Conservation (phyloP, 1,140 invertebrate species). For the Amphibalanus amphitrite region DNA sequence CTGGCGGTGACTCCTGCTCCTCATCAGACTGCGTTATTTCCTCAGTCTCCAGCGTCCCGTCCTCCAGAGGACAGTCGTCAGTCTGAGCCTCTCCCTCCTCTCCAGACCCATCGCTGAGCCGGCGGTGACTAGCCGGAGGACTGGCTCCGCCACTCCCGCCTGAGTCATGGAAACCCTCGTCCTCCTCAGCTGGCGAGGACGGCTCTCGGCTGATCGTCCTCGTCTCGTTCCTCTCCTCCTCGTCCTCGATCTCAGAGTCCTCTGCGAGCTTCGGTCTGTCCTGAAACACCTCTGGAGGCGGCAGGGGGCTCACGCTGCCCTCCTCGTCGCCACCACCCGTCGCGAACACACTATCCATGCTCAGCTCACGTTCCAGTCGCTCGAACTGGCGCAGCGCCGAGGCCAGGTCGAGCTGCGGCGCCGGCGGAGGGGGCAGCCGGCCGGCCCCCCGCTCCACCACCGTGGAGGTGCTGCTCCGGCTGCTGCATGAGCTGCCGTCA, state of each 20-base stretch:
- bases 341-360: neutral
- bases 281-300: neutral
- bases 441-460: neutral
- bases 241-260: no score
- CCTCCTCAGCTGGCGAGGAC: neutral
- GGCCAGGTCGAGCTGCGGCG: slow-evolving; percentile 35
- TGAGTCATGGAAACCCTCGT: neutral
- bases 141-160: neutral
- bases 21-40: no score
- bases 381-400: slow-evolving; percentile 45
- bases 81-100: no score
- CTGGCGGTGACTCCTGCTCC: no score
- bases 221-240: no score
- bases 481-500: neutral
- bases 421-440: no score
- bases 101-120: no score
- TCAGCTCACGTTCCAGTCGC: slow-evolving; percentile 36
- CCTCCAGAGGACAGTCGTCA: no score
- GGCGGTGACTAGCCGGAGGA: no score
- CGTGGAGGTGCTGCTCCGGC: neutral
- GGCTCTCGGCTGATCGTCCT: no score
- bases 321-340: neutral
- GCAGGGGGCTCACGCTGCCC: neutral
- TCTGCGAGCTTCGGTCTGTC: neutral
- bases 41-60: no score